These are phyloP conservation scores for Polymixis lichenea DNA, from an alignment of 2,888 invertebrate genomes.

Conservation along the genomic window DNA sequence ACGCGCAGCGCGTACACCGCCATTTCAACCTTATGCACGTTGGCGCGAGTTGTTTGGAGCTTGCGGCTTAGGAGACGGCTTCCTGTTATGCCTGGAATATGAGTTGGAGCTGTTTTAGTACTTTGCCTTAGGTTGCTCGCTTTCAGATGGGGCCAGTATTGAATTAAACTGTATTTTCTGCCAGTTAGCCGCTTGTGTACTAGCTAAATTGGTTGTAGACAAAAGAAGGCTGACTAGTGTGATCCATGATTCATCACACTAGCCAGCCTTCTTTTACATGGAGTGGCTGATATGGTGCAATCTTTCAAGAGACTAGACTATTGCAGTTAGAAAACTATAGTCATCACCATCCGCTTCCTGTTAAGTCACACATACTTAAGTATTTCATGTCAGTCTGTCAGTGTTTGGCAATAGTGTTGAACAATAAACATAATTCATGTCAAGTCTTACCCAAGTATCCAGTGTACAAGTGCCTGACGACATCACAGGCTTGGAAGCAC, in stretches of 20 bases:
- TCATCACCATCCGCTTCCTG: neutral
- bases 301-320: neutral
- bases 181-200: neutral
- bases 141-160: neutral
- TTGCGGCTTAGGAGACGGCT: constrained; percentile 92
- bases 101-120: neutral
- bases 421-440: neutral
- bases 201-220: neutral
- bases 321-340: neutral
- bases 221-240: neutral
- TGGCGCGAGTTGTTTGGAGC: constrained; percentile 93
- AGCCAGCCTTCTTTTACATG: too few relatives aligned
- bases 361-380: neutral
- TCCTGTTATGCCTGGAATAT: constrained; percentile 75
- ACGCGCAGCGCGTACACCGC: constrained; percentile 95
- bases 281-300: neutral
- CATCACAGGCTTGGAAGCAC: constrained; percentile 93
- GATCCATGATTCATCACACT: too few relatives aligned
- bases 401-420: neutral
- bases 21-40: constrained; percentile 95
- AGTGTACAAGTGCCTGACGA: constrained; percentile 92
- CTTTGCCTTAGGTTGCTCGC: neutral
- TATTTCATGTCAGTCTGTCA: neutral
- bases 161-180: neutral
- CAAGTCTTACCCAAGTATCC: constrained; percentile 90